These are phyloP conservation scores for Mobula hypostoma DNA, from an alignment of 2,113 vertebrate species.

Conservation along the genomic window DNA sequence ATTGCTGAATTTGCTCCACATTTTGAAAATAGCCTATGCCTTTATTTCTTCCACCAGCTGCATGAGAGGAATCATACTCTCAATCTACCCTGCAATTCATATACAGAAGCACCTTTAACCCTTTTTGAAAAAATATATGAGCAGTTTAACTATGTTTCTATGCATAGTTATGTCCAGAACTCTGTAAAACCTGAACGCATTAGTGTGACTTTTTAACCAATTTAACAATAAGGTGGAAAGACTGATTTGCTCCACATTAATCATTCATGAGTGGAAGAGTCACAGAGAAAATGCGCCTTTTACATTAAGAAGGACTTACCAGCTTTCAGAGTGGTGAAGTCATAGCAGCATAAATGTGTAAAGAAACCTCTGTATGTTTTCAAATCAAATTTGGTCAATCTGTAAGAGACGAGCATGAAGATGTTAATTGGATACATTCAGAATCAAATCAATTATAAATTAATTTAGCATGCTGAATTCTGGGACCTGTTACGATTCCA, in stretches of 20 bases:
- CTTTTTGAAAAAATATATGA: no score
- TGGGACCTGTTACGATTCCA: not conserved
- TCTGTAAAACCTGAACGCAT: not conserved
- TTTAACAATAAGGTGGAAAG: not conserved
- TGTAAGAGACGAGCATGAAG: not conserved
- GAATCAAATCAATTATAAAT: not conserved
- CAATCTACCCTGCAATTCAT: no score
- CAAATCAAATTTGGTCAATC: not conserved
- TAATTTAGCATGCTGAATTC: not conserved
- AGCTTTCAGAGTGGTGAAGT: not conserved
- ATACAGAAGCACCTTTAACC: no score
- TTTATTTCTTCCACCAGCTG: no score
- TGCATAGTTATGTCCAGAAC: not conserved
- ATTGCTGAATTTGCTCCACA: no score
- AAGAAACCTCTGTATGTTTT: not conserved
- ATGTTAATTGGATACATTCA: not conserved
- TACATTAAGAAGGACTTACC: slow-evolving; percentile 1
- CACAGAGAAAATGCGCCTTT: not conserved
- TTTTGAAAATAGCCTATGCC: no score
- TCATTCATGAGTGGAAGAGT: not conserved
- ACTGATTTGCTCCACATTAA: not conserved
- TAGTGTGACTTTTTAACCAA: not conserved
- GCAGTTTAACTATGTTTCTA: not conserved
- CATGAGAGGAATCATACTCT: no score
- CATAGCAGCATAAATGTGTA: not conserved